Evolutionary conservation across 2,113 vertebrate species (phyloP).

Genomic region (Cochlearius cochlearius): DNA sequence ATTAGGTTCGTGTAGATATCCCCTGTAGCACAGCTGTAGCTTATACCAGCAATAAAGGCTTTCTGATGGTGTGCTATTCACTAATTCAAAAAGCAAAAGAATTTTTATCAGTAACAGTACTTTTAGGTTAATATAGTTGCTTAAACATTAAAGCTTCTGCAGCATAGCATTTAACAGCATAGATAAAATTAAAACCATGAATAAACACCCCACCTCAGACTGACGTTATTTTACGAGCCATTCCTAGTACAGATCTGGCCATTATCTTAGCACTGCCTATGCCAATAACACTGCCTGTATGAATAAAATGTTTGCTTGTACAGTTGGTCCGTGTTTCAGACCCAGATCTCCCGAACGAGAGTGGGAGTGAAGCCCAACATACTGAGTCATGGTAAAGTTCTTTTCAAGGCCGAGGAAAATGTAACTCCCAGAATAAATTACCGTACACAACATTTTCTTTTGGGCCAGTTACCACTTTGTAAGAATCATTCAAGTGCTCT

Average conservation of each 20-base stretch:
- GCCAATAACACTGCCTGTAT: background rate
- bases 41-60: conserved; percentile 20
- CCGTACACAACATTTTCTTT: conserved; percentile 10
- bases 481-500: conserved; percentile 35
- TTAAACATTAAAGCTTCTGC: conserved; percentile 31
- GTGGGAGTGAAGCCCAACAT: background rate
- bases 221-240: background rate
- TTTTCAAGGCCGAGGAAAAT: conserved; percentile 3
- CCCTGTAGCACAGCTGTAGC: conserved; percentile 13
- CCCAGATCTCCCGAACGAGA: background rate
- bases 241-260: background rate
- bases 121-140: conserved; percentile 10
- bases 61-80: background rate
- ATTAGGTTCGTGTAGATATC: background rate
- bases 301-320: background rate
- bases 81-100: conserved; percentile 12
- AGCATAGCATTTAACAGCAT: background rate
- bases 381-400: conserved; percentile 28
- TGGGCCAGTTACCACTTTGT: conserved; percentile 19
- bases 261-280: background rate
- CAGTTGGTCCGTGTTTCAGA: background rate
- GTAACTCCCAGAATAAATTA: conserved; percentile 40
- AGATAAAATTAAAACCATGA: conserved; percentile 40
- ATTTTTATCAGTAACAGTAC: conserved; percentile 24
- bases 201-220: background rate